These are phyloP conservation scores for Thamnophis elegans DNA, from an alignment of 2,797 vertebrate genomes.

Conservation along the genomic window DNA sequence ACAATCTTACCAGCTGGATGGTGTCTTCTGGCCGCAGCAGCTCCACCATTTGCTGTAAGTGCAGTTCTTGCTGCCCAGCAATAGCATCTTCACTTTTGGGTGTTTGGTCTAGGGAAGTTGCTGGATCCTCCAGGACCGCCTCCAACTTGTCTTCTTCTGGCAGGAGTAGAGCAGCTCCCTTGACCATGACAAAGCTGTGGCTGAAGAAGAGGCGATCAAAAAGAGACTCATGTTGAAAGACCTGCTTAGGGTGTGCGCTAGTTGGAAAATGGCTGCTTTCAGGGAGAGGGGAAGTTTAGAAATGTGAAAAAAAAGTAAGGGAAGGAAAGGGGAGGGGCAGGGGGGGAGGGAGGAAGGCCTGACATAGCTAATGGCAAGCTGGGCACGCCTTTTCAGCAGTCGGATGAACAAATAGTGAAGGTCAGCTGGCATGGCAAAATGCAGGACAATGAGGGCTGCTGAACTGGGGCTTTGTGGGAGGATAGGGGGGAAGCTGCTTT, in stretches of 20 bases:
- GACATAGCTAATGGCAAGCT: not conserved
- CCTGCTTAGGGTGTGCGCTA: not conserved
- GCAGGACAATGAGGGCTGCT: not conserved
- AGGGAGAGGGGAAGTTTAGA: not conserved
- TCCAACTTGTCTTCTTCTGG: conserved; percentile 70
- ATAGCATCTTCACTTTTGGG: not conserved
- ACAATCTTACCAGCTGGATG: conserved; percentile 84
- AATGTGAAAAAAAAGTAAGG: not conserved
- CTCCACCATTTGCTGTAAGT: conserved; percentile 87
- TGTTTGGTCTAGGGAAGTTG: not conserved
- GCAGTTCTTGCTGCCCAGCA: conserved; percentile 68
- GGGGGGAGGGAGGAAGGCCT: too few relatives aligned
- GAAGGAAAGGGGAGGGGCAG: too few relatives aligned
- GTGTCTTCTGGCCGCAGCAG: conserved; percentile 86
- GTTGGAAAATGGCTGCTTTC: not conserved
- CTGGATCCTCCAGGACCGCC: conserved; percentile 39
- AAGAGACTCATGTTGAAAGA: not conserved
- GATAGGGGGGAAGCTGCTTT: not conserved
- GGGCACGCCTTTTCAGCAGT: not conserved
- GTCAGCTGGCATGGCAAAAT: not conserved
- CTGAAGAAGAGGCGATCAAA: conserved; percentile 56
- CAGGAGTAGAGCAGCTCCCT: conserved; percentile 84
- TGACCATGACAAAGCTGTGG: conserved; percentile 92
- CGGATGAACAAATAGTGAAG: not conserved
- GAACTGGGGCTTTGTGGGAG: not conserved